Evolutionary conservation across 1,140 invertebrate species (phyloP), one percentile per base, ranked within the genome.

Genomic region (Zaprionus inermis): DNA sequence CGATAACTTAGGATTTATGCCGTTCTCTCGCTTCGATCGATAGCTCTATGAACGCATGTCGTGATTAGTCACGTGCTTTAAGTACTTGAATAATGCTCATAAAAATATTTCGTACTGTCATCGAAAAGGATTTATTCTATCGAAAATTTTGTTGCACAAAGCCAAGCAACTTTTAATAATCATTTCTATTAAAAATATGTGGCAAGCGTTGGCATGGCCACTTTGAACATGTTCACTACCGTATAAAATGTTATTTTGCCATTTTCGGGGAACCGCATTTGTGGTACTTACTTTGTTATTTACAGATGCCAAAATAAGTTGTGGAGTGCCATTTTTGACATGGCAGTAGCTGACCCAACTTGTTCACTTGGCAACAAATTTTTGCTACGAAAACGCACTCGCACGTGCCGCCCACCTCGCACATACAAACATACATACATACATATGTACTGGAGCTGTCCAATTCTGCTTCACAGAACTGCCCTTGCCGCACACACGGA

Each of bases 291-390:
- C 58, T 61, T 76, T 72, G 67, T 71, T 58, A 34, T 44, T 58
- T 56, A 11, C 49, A 54, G 30, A 38, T 18, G 49, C 52, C 75
- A 68, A 60, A 61, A 54, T 69, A 65, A 66, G 61, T 83, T 83
- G 51, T 78, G 60, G 72, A 79, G 79, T 75, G 67, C 36, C 61
- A 78, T 82, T 80, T 58, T 77, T 70, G 68, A 70, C 73, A 78
- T 66, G 70, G 24, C 24, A 28, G 67, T 68, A 83, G 76, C 69
- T 76, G 59, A 28, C 63, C 59, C 76, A 28, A 22, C 22, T 28
- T 36, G 44, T 67, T 72, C 46, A 71, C 68, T 85, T 81, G 76
- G 72, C 64, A 72, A 68, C 76, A 83, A 79, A n/a, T 79, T 85
- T 85, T 78, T 74, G 81, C 55, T 70, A 69, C 36, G 68, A 30